A percentile compares a stretch with the other conserved stretches of the same genome.
Evolutionary conservation across 2,888 invertebrate species (phyloP).

Genomic region (Alloscopus bannaensis): DNA sequence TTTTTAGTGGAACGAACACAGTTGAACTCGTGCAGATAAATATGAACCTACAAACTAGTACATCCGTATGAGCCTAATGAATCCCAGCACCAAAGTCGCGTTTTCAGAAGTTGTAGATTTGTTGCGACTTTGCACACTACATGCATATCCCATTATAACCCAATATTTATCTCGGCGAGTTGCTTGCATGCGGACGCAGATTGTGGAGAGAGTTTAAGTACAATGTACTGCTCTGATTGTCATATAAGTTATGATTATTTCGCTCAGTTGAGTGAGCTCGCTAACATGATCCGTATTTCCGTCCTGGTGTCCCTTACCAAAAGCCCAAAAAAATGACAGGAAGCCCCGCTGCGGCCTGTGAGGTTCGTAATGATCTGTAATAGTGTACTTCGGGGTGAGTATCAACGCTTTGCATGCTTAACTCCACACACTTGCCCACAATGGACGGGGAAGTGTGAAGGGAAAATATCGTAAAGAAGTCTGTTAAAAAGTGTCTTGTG

Average conservation of each 20-base stretch:
- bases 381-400: neutral
- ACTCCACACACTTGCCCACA: neutral
- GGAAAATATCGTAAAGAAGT: constrained; percentile 22
- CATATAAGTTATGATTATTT: constrained; percentile 45
- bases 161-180: too few species aligned
- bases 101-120: too few species aligned
- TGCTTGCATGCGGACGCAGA: too few species aligned
- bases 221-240: constrained; percentile 18
- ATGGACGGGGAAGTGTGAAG: too few species aligned
- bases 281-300: constrained; percentile 49
- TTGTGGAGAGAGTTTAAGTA: too few species aligned
- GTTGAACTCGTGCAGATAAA: neutral
- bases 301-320: constrained; percentile 8
- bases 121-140: too few species aligned
- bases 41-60: neutral
- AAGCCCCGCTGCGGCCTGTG: constrained; percentile 29
- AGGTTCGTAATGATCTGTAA: constrained; percentile 15
- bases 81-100: too few species aligned
- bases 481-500: constrained; percentile 2
- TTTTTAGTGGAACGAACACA: neutral
- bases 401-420: constrained; percentile 3
- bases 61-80: too few species aligned
- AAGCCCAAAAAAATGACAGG: constrained; percentile 43
- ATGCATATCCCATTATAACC: too few species aligned
- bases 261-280: constrained; percentile 41